These are phyloP conservation scores for Labeo calbasu DNA, from an alignment of 2,797 vertebrate genomes.

Conservation along the genomic window DNA sequence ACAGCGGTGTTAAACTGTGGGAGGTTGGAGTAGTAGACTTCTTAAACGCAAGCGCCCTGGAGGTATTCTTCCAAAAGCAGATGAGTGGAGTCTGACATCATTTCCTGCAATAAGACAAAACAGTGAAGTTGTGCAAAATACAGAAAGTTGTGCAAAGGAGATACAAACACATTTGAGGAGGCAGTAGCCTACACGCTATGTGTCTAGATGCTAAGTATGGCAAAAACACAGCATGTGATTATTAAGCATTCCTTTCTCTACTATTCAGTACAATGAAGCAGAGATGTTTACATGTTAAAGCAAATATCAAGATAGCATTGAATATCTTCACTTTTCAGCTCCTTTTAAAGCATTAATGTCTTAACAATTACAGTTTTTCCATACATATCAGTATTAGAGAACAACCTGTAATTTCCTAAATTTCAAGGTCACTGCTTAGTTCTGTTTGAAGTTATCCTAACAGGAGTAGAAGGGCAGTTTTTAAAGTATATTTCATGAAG, in stretches of 20 bases:
- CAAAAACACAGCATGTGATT: neutral
- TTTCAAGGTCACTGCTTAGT: too few relatives aligned
- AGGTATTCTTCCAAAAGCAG: slow-evolving; percentile 37
- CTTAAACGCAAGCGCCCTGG: slow-evolving; percentile 42
- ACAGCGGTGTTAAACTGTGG: slow-evolving; percentile 32
- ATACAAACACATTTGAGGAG: neutral
- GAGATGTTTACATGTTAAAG: neutral
- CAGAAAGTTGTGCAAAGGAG: neutral
- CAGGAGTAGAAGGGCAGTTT: too few relatives aligned
- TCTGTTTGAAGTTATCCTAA: too few relatives aligned
- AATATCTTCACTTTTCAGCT: neutral
- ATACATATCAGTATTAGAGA: too few relatives aligned
- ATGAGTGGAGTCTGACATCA: slow-evolving; percentile 28
- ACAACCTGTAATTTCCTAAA: too few relatives aligned
- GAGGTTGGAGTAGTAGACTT: slow-evolving; percentile 33
- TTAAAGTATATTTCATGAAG: too few relatives aligned
- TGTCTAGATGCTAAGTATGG: neutral
- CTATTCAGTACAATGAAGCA: neutral
- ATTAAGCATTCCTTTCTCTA: neutral
- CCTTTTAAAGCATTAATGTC: neutral
- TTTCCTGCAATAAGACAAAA: slow-evolving; percentile 50
- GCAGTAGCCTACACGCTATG: neutral
- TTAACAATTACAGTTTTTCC: too few relatives aligned
- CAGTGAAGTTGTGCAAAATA: slow-evolving; percentile 54
- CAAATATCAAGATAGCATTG: neutral